phyloP scores from a whole-genome alignment of 1,140 invertebrate genomes.

The Psilanteris sp. region DNA sequence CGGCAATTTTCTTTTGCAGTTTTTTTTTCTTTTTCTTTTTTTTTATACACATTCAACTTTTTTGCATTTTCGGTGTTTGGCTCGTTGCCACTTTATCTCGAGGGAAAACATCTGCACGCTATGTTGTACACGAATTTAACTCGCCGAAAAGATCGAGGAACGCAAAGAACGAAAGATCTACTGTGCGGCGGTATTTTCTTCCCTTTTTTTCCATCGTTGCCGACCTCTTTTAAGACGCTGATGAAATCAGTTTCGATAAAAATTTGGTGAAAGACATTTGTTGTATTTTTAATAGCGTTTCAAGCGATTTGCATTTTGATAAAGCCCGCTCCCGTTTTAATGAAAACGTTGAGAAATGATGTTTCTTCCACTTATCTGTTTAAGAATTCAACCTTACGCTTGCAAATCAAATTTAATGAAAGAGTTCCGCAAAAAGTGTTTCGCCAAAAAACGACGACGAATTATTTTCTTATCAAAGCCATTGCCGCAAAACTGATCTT shows the following conservation, averaged over 20 bases:
- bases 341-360: not conserved
- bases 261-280: conserved; percentile 35
- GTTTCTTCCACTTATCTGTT: no score
- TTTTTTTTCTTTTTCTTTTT: not conserved
- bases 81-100: conserved; percentile 69
- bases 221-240: conserved; percentile 38
- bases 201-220: conserved; percentile 28
- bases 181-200: conserved; percentile 27
- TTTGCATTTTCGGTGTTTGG: conserved; percentile 66
- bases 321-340: not conserved
- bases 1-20: not conserved
- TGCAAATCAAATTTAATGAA: no score
- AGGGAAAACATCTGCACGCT: conserved; percentile 67
- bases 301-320: conserved; percentile 1
- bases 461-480: no score
- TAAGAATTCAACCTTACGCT: no score
- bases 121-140: conserved; percentile 75
- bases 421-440: no score
- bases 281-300: conserved; percentile 35
- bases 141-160: conserved; percentile 65
- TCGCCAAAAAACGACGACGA: no score
- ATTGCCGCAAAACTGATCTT: no score
- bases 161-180: conserved; percentile 57
- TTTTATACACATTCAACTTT: conserved; percentile 27
- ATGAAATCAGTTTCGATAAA: conserved; percentile 48